Base-by-base conservation (phyloP, 2,797 vertebrate genomes). In the Prionace glauca region DNA sequence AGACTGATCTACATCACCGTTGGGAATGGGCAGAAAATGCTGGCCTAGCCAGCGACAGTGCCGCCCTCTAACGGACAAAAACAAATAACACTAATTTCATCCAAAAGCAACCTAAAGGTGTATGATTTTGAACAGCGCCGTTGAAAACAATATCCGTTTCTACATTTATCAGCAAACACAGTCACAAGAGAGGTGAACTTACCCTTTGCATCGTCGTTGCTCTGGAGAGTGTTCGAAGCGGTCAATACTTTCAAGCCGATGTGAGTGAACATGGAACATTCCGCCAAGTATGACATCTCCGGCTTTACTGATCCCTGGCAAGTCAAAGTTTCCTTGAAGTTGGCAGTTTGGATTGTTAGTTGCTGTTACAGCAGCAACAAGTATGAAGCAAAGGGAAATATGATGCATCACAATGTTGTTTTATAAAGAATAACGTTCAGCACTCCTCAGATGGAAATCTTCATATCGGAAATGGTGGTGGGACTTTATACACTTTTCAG, bases 251-350 rank as follows among this genome's bases (percentile, higher is more conserved):
- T 96, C 71, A 96, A 95, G 97, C 95, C 81, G 97, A 97, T 97
- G 97, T 96, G 98, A 97, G 96, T 98, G 98, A 96, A 98, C 98
- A 96, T 98, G 97, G 96, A 98, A 98, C 97, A 98, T 97, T 62
- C 97, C 98, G 96, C 98, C 98, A 96, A 98, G 97, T 96, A 96
- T 97, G 96, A 98, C 96, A 95, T 98, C 97, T 81, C 98, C 98
- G n/a, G 97, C 97, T 96, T 97, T 98, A 95, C 96, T 97, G 97
- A 98, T 98, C 96, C 97, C 96, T 96, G 97, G 96, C 24, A 97
- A 96, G 95, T 98, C 97, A 97, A 97, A 96, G 95, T 97, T 96
- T 79, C 97, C 97, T 95, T 98, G 98, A 79, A 97, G 96, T 96
- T 96, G 96, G 96, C 98, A 98, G 69, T 96, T 60, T 86, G 96